Base-by-base conservation (phyloP, 2,888 invertebrate genomes). In the Gortyna flavago region DNA sequence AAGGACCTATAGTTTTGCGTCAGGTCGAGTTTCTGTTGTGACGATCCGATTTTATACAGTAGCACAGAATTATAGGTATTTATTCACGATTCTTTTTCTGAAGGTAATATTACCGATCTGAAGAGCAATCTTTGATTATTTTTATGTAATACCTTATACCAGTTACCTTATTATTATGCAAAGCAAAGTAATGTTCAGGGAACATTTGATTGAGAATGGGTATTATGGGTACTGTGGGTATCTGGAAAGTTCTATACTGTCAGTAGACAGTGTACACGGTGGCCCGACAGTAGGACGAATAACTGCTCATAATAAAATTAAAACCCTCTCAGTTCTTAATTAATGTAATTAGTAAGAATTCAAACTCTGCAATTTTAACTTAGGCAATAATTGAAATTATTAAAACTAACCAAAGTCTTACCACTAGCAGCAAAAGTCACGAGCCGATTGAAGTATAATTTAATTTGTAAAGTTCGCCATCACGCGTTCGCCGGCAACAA, bases 381-480 rank as follows among this genome's bases (percentile, higher is more conserved):
- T 8, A 11, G 13, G 35, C 25, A 62, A 13, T 41, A 51, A 29
- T 62, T 54, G 25, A 38, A 68, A 68, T 38, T 57, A 68, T 70
- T 32, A 9, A 2, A n/a, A 70, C 38, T 41, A 32, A 61, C n/a
- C 29, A 38, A 38, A 73, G 54, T 72, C 21, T 61, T 3, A 8
- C n/a, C n/a, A 48, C 35, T 7, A 72, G 62, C 62, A 29, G 29
- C 48, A n/a, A 57, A 64, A 44, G 51, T 32, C 59, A 48, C 3
- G 2, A 1, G 7, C 51, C 41, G 29, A 64, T 82, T 69, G 18
- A 65, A 80, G 69, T 48, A 35, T 80, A 48, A 66, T 61, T 71
- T 66, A 35, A 66, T 61, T 79, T 81, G 29, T 61, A 25, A 83
- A 78, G 25, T 70, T 80, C 13, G 25, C 18, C 48, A 35, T 57